Base-by-base conservation (phyloP, 2,888 invertebrate genomes). In the Sericinus montela region DNA sequence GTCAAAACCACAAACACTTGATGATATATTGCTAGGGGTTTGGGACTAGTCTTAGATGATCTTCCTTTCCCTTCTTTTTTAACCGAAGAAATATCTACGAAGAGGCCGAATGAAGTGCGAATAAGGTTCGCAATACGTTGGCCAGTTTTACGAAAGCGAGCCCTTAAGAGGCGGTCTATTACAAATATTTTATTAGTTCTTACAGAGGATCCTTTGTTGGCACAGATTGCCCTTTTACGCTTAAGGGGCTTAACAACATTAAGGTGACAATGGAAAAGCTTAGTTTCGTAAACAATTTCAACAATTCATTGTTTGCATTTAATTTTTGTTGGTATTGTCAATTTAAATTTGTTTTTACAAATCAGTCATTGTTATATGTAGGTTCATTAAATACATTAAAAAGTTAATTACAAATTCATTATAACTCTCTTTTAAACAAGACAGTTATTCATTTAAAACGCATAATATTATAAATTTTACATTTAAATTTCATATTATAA, bases 1-100 rank as follows among this genome's bases (percentile, higher is more conserved):
- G 80, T 79, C 80, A 80, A 56, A 62, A 64, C 58, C 77, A 80
- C 68, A 67, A 70, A 63, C 68, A 58, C 68, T 59, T 54, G 40
- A 57, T 77, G 72, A 78, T 71, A 75, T 76, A 76, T 75, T 52
- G 67, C 58, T 49, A 43, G 51, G 32, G 56, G 30, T 45, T 16
- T 10, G n/a, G 19, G 36, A 16, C 50, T 45, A 45, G 41, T 51
- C 30, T 28, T 16, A 29, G 32, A 40, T 39, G 57, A 53, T 35
- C 57, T 47, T 49, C 46, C 51, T 45, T 48, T 39, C 41, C 36
- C 50, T 45, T 45, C 29, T 40, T 23, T 29, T 45, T 45, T 32
- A 23, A 43, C 29, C 32, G 41, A 39, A 51, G 19, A 49, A 52
- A 52, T 52, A 54, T 51, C 49, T 37, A 40, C 29, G 41, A 41